Base-by-base conservation (phyloP, 2,113 vertebrate species). In the Tauraco erythrolophus region DNA sequence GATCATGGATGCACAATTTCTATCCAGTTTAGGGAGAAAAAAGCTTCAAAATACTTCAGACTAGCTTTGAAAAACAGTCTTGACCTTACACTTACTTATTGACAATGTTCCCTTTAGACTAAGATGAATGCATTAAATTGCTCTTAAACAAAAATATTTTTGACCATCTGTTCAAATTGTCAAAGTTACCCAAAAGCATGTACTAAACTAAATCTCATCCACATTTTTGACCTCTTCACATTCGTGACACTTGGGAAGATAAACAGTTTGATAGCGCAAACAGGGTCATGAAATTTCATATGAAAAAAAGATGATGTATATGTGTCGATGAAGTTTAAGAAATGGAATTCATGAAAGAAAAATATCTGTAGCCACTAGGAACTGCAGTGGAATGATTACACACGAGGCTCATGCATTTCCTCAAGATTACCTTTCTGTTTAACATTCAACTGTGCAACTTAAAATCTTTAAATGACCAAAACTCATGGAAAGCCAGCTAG, bases 61-160 rank as follows among this genome's bases (percentile, higher is more conserved):
- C 28, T 21, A 84, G 60, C 56, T 94, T 84, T 89, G n/a, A 92
- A 94, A 91, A 92, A 70, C 21, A 83, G 41, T 57, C 60, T 62
- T 3, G 4, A 71, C 35, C 39, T 75, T 35, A 39, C 8, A 51
- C 13, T 80, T 62, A 43, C 45, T 88, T 85, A 88, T 54, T 81
- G 48, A 75, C 17, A 89, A 69, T 25, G n/a, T 27, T 92, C 72
- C 22, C 7, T 72, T 37, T 71, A 64, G 33, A 71, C 14, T 76
- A 84, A 65, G 25, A 64, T 62, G 50, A 92, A 89, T 43, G 25
- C 92, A 84, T 61, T 48, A 88, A 31, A 31, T 16, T 84, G 25
- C 11, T 65, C 33, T 78, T 79, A 46, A 91, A 62, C 6, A 87
- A 61, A 80, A 77, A 45, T 56, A 53, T 69, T 87, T 94, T 64